Percentiles rank a stretch among this genome's conserved stretches.
These are phyloP conservation scores for Acropora yongei DNA, from an alignment of 64 coral and sea anemone species.

Conservation along the genomic window DNA sequence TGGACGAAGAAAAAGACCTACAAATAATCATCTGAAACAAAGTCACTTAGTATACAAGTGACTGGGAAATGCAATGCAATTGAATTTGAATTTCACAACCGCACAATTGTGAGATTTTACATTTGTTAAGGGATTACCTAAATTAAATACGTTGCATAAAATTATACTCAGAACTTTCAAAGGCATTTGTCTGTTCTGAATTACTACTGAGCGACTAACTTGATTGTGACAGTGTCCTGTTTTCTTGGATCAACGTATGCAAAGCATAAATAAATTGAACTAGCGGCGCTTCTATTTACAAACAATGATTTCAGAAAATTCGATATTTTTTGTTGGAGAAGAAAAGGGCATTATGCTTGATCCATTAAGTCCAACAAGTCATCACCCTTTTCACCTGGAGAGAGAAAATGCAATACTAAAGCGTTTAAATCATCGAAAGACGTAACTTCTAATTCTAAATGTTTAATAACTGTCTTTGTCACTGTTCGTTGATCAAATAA, in stretches of 20 bases:
- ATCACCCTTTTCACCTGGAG: slow-evolving; percentile 56
- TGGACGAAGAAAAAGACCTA: too few species aligned
- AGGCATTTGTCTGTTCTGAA: background rate
- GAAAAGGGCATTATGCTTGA: slow-evolving; percentile 11
- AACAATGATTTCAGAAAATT: background rate
- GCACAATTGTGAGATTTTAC: background rate
- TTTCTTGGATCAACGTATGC: background rate
- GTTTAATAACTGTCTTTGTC: background rate
- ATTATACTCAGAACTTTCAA: background rate
- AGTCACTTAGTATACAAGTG: too few species aligned
- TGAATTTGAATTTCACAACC: background rate
- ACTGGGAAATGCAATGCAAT: background rate
- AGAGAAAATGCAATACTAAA: background rate
- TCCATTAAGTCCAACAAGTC: slow-evolving; percentile 65
- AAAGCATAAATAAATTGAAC: background rate
- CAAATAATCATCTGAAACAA: too few species aligned
- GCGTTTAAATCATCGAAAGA: too few species aligned
- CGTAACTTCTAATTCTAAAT: too few species aligned
- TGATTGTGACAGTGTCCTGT: background rate
- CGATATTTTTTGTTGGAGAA: background rate
- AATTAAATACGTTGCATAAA: slow-evolving; percentile 37
- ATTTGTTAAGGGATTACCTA: background rate
- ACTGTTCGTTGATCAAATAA: background rate
- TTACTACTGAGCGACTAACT: background rate
- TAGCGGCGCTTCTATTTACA: slow-evolving; percentile 17